Conservation (phyloP, 2,113 vertebrate genomes). For the Gnathonemus longibarbis region DNA sequence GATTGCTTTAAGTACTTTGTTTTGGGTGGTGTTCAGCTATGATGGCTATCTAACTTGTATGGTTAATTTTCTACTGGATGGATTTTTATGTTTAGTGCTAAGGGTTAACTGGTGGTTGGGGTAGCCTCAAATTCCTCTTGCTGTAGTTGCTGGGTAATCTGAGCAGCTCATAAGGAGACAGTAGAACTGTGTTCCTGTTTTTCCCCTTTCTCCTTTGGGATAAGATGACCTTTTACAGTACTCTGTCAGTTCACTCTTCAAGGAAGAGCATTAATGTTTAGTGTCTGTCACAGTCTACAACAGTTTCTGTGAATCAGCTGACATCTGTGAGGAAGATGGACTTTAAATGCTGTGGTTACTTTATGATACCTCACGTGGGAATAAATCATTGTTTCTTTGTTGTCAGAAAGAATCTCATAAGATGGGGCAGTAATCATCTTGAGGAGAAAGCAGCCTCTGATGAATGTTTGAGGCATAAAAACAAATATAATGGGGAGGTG, state of each 20-base stretch:
- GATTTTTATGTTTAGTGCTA: not conserved
- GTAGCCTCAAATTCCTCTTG: not conserved
- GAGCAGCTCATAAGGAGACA: not conserved
- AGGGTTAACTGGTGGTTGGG: not conserved
- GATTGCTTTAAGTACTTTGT: not conserved
- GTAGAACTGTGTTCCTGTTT: not conserved
- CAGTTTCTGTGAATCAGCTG: not conserved
- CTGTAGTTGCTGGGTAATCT: constrained; percentile 4
- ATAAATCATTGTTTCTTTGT: not conserved
- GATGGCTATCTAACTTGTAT: not conserved
- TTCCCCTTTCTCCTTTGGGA: not conserved
- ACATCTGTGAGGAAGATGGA: not conserved
- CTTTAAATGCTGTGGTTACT: not conserved
- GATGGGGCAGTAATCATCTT: not conserved
- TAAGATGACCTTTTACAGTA: not conserved
- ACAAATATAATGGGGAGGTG: not conserved
- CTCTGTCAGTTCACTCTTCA: not conserved
- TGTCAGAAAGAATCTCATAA: not conserved
- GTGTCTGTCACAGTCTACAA: not conserved
- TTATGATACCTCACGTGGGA: not conserved
- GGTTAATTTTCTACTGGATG: not conserved
- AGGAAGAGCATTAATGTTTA: not conserved
- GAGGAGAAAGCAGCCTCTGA: not conserved
- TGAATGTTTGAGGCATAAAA: not conserved
- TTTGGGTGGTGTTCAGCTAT: not conserved